Percentiles rank a stretch among this genome's conserved stretches.
These are phyloP conservation scores for Plodia interpunctella DNA, from an alignment of 1,140 invertebrate genomes.

Conservation along the genomic window DNA sequence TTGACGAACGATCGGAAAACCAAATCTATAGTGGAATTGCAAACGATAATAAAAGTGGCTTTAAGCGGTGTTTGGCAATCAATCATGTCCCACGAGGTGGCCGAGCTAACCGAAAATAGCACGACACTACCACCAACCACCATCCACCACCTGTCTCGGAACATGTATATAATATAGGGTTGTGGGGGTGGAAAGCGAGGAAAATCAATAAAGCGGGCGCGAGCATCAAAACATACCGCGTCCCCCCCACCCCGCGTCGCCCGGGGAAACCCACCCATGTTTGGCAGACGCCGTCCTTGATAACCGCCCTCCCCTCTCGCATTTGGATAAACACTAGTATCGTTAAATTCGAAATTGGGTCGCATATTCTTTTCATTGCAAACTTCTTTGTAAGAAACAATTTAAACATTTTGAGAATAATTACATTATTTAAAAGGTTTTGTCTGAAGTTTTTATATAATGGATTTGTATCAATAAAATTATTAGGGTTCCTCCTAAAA, in stretches of 20 bases:
- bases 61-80: slow-evolving; percentile 44
- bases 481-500: too few species aligned
- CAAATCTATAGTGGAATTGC: slow-evolving; percentile 15
- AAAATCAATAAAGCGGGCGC: slow-evolving; percentile 73
- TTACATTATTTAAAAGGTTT: too few species aligned
- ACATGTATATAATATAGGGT: slow-evolving; percentile 67
- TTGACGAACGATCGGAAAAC: slow-evolving; percentile 7
- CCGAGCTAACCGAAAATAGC: slow-evolving; percentile 68
- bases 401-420: neutral
- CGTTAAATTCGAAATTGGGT: slow-evolving; percentile 67
- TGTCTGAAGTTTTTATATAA: too few species aligned
- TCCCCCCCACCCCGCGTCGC: slow-evolving; percentile 42
- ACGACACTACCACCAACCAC: slow-evolving; percentile 41
- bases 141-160: slow-evolving; percentile 56
- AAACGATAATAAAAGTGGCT: slow-evolving; percentile 36
- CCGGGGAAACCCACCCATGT: slow-evolving; percentile 71
- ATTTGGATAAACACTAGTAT: slow-evolving; percentile 69
- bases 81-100: slow-evolving; percentile 57
- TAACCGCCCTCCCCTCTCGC: slow-evolving; percentile 49
- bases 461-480: too few species aligned
- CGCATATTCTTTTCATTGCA: slow-evolving; percentile 51
- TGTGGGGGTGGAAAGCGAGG: slow-evolving; percentile 46
- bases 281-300: slow-evolving; percentile 76
- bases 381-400: neutral
- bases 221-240: slow-evolving; percentile 69